phyloP scores from a whole-genome alignment of 2,888 invertebrate genomes.

The Pyrrhia umbra region DNA sequence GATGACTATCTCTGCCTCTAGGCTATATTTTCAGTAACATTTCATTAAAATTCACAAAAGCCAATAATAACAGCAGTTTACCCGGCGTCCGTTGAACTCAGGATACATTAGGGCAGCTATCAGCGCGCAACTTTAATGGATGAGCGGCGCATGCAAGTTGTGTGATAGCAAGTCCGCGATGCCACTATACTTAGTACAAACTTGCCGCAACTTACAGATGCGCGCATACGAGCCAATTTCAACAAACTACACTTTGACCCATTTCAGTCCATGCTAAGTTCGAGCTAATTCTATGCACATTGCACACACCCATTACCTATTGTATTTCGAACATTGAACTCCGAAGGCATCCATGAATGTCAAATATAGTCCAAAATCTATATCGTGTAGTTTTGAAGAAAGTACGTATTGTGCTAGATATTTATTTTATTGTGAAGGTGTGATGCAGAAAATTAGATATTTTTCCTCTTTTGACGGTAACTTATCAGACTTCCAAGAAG shows the following conservation, averaged over 20 bases:
- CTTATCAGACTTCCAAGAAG: no score
- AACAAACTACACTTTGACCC: slow-evolving; percentile 28
- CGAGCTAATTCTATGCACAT: slow-evolving; percentile 19
- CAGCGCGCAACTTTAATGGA: slow-evolving; percentile 36
- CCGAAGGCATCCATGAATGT: background rate
- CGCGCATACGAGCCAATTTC: slow-evolving; percentile 36
- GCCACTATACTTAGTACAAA: slow-evolving; percentile 32
- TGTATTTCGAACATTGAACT: background rate
- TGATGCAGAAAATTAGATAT: no score
- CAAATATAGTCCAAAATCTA: background rate
- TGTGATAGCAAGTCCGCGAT: slow-evolving; percentile 38
- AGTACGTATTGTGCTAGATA: no score
- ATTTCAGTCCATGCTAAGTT: slow-evolving; percentile 35
- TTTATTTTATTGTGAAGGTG: no score
- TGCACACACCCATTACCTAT: slow-evolving; percentile 19
- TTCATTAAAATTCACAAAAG: no score
- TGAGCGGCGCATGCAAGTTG: slow-evolving; percentile 38
- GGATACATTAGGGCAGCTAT: slow-evolving; percentile 22
- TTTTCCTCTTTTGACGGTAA: no score
- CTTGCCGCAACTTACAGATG: slow-evolving; percentile 23
- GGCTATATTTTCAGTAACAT: no score
- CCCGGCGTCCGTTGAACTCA: no score
- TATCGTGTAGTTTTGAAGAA: background rate
- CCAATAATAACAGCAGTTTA: no score
- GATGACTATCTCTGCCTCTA: no score